Conservation (phyloP, 2,888 invertebrate species). For the Tenthredo mesomela region DNA sequence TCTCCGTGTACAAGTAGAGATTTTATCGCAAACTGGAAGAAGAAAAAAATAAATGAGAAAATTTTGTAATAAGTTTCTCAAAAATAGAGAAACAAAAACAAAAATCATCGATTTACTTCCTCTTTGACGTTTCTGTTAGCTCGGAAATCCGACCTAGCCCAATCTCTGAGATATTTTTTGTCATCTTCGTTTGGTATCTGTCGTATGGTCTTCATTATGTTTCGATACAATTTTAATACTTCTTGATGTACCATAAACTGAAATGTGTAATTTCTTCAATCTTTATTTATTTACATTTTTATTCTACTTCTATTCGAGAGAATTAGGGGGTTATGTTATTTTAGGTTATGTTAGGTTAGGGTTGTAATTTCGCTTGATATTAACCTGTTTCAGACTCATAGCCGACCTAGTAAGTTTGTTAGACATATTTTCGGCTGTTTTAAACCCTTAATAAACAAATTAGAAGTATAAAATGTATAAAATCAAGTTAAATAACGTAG, state of each 20-base stretch:
- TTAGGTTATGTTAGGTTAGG: constrained; percentile 12
- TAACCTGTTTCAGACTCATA: constrained; percentile 68
- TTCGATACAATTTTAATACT: constrained; percentile 87
- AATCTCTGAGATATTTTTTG: constrained; percentile 84
- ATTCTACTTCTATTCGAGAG: constrained; percentile 1
- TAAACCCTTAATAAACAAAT: background rate
- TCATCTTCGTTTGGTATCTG: constrained; percentile 84
- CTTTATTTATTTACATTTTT: background rate
- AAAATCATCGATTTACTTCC: constrained; percentile 78
- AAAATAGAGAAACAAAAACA: constrained; percentile 53
- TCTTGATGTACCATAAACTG: constrained; percentile 91
- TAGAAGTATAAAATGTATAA: background rate
- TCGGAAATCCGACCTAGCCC: constrained; percentile 88
- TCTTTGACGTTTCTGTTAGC: constrained; percentile 86
- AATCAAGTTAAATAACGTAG: background rate
- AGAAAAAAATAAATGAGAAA: background rate
- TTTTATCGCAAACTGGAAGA: constrained; percentile 81
- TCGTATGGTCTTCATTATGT: constrained; percentile 85
- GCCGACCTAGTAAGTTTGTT: constrained; percentile 59
- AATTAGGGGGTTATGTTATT: constrained; percentile 49
- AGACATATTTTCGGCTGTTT: background rate
- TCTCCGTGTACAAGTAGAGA: constrained; percentile 86
- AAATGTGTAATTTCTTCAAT: constrained; percentile 66
- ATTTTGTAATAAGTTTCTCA: no score
- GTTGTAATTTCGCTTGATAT: constrained; percentile 26